A percentile compares a stretch with the other conserved stretches of the same genome.
phyloP scores from a whole-genome alignment of 2,888 invertebrate species.

The Baronia brevicornis region DNA sequence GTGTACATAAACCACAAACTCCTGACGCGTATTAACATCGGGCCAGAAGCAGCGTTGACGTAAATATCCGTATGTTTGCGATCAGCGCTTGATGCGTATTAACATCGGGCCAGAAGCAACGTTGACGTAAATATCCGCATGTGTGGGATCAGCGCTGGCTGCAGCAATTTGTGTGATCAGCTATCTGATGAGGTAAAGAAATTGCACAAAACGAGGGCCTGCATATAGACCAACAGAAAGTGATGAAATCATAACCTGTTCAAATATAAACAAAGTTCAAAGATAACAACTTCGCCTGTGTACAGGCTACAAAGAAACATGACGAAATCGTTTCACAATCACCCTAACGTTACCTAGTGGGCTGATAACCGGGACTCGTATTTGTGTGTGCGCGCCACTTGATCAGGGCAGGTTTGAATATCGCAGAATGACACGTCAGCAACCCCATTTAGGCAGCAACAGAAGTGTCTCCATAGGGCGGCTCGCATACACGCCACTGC shows the following conservation, averaged over 20 bases:
- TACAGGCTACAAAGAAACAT: conserved; percentile 21
- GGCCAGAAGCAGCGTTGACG: conserved; percentile 1
- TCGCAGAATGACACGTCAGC: conserved; percentile 31
- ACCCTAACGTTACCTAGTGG: conserved; percentile 69
- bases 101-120: conserved; percentile 5
- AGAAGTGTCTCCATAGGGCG: conserved; percentile 21
- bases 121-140: conserved; percentile 2
- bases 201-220: conserved; percentile 53
- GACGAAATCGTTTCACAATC: conserved; percentile 45
- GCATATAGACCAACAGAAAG: conserved; percentile 27
- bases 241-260: conserved; percentile 45
- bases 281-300: too few species aligned
- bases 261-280: too few species aligned
- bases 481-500: conserved; percentile 39
- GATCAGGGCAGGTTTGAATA: conserved; percentile 34
- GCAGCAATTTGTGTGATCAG: conserved; percentile 20
- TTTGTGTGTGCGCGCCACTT: conserved; percentile 39
- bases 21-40: conserved; percentile 1
- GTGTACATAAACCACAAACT: conserved; percentile 2
- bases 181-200: conserved; percentile 57
- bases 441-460: conserved; percentile 25
- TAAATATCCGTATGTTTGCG: conserved; percentile 4
- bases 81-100: conserved; percentile 9
- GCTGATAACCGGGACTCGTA: conserved; percentile 64
- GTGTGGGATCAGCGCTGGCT: conserved; percentile 7